Evolutionary conservation across 1,140 invertebrate genomes (phyloP), one percentile per base, ranked within the genome.

Genomic region (Eriosoma lanigerum): DNA sequence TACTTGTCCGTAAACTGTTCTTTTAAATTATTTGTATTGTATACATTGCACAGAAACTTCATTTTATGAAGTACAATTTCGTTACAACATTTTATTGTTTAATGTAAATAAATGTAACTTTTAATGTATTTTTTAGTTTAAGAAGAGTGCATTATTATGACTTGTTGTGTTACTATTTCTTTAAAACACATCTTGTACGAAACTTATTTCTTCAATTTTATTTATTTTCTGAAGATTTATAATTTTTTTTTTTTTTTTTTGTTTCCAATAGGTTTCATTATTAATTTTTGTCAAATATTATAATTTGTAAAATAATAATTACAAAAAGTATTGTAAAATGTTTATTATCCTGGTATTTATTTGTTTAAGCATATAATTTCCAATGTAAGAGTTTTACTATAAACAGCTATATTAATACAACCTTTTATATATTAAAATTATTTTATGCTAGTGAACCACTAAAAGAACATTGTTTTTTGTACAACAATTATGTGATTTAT

Each of bases 111-210:
- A 52, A n/a, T 52, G 19, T 32, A 32, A 54, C 10, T 52, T 73
- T 19, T 52, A 52, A 54, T 73, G 17, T 12, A 54, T 52, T 48
- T 54, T 19, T 6, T 38, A 75, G 21, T 56, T 26, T 21, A 54
- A 26, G 19, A 48, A 48, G n/a, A 44, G 64, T 44, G 29, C 24
- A 72, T 15, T n/a, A 4, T 29, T 64, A 64, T 73, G 17, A 32
- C 13, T 75, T 75, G 32, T 73, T 56, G 12, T 75, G 29, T 52
- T 52, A 72, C 70, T 54, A 32, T 73, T 54, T 73, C 12, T 73
- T 54, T 56, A 29, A 50, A 50, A 32, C 50, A 56, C n/a, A 56
- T 73, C 15, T 21, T 54, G 54, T 75, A 38, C 13, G 9, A 56
- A 56, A 75, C n/a, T 75, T 21, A 21, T 15, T 38, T 38, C 26